Base-by-base conservation (phyloP, 2,113 vertebrate species). In the Alosa alosa region DNA sequence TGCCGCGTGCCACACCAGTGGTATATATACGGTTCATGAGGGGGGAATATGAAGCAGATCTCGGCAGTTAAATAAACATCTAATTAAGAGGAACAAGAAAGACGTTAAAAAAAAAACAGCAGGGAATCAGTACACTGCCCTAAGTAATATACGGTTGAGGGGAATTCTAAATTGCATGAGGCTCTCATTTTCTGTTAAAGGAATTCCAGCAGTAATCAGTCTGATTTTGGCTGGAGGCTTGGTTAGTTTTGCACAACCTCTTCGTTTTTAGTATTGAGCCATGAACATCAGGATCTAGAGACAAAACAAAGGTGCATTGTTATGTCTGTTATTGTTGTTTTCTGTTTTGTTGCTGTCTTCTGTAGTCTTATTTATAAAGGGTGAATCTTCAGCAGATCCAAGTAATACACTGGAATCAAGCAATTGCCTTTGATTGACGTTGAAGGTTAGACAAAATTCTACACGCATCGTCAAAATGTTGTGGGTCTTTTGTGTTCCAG, bases 401-500 rank as follows among this genome's bases (percentile, higher is more conserved):
- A 78, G 72, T 39, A 36, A 41, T 72, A 72, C n/a, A 72, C n/a
- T 31, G 25, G 72, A 78, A 31, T 25, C 64, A 68, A 31, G 64
- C 64, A 68, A 39, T 78, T 78, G 15, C 72, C 9, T 78, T 15
- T 39, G 72, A 78, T 15, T 39, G 72, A 78, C 31, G 72, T 17
- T 39, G 36, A 78, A 41, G 31, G 72, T 39, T 78, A 39, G 36
- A 39, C 36, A 39, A 39, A 78, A 78, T 78, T 78, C 31, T 39
- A 72, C 31, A 83, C 47, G 55, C 46, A 52, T 55, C 86, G 85
- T 85, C 89, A 49, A 88, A 82, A 88, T 90, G 46, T 85, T 91
- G 87, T 89, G 87, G 50, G 87, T 39, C 46, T 92, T 89, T 84
- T 92, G 91, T 93, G 90, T 93, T 91, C n/a, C 94, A 96, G 95